phyloP scores from a whole-genome alignment of 2,113 vertebrate genomes.

The Hippocampus abdominalis region DNA sequence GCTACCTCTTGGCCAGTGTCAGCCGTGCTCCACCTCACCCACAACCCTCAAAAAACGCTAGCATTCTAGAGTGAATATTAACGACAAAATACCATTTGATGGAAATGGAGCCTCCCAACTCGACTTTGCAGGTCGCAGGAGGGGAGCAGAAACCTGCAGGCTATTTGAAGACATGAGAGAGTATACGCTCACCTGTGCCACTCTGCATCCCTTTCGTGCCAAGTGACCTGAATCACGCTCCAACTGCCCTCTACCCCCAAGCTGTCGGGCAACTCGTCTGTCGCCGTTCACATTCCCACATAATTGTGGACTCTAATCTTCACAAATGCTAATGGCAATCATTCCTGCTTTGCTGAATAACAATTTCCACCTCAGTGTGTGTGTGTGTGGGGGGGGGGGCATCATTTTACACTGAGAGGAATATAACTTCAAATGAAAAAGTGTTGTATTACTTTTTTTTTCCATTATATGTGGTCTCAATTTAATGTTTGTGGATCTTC shows the following conservation, averaged over 20 bases:
- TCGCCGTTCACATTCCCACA: neutral
- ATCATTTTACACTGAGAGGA: too few relatives aligned
- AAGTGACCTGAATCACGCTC: constrained; percentile 63
- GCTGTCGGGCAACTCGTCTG: constrained; percentile 52
- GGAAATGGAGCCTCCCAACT: constrained; percentile 15
- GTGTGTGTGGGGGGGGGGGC: too few relatives aligned
- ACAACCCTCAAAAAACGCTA: too few relatives aligned
- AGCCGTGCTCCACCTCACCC: too few relatives aligned
- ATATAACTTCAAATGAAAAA: neutral
- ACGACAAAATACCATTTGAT: neutral
- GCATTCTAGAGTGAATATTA: too few relatives aligned
- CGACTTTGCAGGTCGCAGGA: constrained; percentile 41
- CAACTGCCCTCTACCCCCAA: constrained; percentile 65
- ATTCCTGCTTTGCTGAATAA: neutral
- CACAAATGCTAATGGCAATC: constrained; percentile 8
- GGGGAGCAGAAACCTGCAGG: constrained; percentile 48
- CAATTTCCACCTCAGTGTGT: neutral
- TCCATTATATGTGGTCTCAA: neutral
- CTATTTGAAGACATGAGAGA: constrained; percentile 40
- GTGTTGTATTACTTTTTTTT: neutral
- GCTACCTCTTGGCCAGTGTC: too few relatives aligned
- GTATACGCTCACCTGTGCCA: constrained; percentile 43
- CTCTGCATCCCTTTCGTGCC: constrained; percentile 53
- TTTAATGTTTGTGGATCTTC: neutral
- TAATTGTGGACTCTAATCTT: constrained; percentile 14